Evolutionary conservation across 1,140 invertebrate genomes (phyloP).

Genomic region (Nixonia krombeini): DNA sequence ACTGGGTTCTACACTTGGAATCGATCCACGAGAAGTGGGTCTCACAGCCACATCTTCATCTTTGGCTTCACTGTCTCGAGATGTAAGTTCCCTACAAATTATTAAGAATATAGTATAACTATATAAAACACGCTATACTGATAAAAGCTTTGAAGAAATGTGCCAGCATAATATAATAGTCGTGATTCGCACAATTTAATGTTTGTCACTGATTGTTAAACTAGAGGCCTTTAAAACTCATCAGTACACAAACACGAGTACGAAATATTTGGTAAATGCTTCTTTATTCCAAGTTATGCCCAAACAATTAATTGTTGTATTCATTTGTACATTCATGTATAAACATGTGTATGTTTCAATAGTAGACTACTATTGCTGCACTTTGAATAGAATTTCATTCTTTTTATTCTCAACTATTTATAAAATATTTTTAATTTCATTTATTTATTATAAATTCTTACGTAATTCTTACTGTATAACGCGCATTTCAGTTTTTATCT

Average conservation of each 20-base stretch:
- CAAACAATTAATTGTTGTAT: slow-evolving; percentile 3
- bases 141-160: background rate
- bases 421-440: too few relatives aligned
- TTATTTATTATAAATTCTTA: too few relatives aligned
- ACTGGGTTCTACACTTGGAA: slow-evolving; percentile 80
- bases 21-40: slow-evolving; percentile 69
- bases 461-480: too few relatives aligned
- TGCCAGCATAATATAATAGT: slow-evolving; percentile 12
- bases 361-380: background rate
- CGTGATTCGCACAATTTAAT: background rate
- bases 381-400: background rate
- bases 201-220: background rate
- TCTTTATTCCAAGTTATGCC: slow-evolving; percentile 21
- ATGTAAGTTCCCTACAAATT: slow-evolving; percentile 79
- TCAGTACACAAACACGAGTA: too few relatives aligned
- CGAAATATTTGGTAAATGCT: background rate
- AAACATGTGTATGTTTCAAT: background rate
- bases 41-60: slow-evolving; percentile 58
- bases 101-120: too few relatives aligned
- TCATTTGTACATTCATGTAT: background rate
- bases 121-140: background rate
- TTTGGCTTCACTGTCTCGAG: slow-evolving; percentile 70
- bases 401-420: background rate
- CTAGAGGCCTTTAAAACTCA: too few relatives aligned
- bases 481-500: too few relatives aligned